phyloP scores from a whole-genome alignment of 1,140 invertebrate species.

The Anastrepha obliqua region DNA sequence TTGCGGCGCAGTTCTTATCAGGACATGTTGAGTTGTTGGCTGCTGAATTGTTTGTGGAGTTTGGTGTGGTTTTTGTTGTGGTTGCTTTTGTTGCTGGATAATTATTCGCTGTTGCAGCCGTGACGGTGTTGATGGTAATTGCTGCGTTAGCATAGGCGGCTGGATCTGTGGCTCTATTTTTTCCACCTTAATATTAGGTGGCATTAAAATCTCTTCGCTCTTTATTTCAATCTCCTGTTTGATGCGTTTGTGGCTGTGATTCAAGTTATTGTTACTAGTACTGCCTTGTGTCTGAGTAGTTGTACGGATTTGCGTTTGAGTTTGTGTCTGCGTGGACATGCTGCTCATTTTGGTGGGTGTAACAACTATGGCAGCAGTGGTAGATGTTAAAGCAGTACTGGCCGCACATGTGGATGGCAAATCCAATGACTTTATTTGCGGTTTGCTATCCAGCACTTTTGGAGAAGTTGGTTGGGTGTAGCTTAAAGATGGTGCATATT shows the following conservation, averaged over 20 bases:
- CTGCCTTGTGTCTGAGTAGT: not conserved
- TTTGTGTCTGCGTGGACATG: slow-evolving; percentile 51
- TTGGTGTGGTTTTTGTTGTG: slow-evolving; percentile 10
- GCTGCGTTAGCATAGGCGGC: slow-evolving; percentile 53
- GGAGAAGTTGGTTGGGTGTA: slow-evolving; percentile 62
- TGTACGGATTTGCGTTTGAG: slow-evolving; percentile 15
- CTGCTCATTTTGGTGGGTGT: slow-evolving; percentile 1
- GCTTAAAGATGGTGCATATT: slow-evolving; percentile 69
- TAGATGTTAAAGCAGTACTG: slow-evolving; percentile 4
- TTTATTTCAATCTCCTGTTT: slow-evolving; percentile 72
- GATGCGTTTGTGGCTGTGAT: slow-evolving; percentile 69
- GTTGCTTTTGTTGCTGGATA: slow-evolving; percentile 37
- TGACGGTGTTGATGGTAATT: slow-evolving; percentile 47
- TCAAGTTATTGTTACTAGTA: slow-evolving; percentile 64
- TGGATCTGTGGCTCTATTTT: slow-evolving; percentile 65
- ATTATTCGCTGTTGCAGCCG: slow-evolving; percentile 52
- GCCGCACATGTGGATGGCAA: not conserved
- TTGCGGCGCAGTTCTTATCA: slow-evolving; percentile 66
- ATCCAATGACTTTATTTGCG: slow-evolving; percentile 21
- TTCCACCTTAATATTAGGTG: slow-evolving; percentile 69
- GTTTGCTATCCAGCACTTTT: slow-evolving; percentile 13
- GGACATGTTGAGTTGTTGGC: slow-evolving; percentile 65
- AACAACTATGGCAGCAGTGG: slow-evolving; percentile 4
- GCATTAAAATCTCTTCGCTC: slow-evolving; percentile 71
- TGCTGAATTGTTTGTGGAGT: slow-evolving; percentile 55